Conservation (phyloP, 2,888 invertebrate species). For the Polyommatus icarus region DNA sequence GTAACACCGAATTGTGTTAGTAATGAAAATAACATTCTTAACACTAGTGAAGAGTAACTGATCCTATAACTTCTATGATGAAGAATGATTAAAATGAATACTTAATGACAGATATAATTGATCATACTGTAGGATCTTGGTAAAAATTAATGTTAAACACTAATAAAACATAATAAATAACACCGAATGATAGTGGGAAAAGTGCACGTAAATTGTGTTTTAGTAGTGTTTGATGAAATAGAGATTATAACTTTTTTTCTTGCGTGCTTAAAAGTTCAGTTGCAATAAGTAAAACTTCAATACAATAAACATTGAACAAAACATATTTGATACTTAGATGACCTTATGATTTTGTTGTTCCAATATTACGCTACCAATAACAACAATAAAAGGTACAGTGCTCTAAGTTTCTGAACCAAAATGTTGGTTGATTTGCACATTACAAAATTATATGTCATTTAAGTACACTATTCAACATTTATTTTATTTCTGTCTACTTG, state of each 20-base stretch:
- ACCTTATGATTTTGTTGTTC: not conserved
- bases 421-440: not conserved
- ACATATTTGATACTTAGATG: conserved; percentile 10
- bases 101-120: no score
- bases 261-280: not conserved
- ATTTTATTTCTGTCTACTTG: not conserved
- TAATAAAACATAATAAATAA: no score
- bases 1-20: not conserved
- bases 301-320: not conserved
- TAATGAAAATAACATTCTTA: not conserved
- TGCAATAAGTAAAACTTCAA: not conserved
- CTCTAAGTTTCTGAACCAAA: not conserved
- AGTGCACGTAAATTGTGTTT: no score
- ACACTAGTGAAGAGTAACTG: not conserved
- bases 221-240: no score
- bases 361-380: not conserved
- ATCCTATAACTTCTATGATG: not conserved
- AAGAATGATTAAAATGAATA: no score
- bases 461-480: not conserved
- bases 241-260: not conserved
- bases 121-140: no score
- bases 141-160: no score
- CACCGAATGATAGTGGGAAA: no score
- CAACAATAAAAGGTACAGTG: not conserved
- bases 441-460: not conserved